Conservation (phyloP, 2,888 invertebrate species). For the Thereva unica region DNA sequence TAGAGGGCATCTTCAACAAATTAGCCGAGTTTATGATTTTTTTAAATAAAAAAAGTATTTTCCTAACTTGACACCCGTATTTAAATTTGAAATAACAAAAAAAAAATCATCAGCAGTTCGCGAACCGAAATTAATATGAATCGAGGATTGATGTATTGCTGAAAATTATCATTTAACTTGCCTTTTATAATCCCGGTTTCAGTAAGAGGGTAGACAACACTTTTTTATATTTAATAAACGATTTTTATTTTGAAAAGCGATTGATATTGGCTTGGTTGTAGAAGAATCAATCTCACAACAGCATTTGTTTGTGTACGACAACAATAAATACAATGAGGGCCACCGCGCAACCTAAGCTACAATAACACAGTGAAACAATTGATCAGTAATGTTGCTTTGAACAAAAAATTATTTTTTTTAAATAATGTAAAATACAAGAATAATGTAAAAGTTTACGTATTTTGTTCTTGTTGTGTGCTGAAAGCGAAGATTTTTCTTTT, state of each 20-base stretch:
- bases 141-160: not conserved
- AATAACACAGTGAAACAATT: conserved; percentile 42
- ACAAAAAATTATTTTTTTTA: conserved; percentile 10
- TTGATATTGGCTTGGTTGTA: conserved; percentile 26
- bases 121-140: no score
- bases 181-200: conserved; percentile 38
- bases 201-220: conserved; percentile 30
- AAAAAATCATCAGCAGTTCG: no score
- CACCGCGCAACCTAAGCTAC: conserved; percentile 42
- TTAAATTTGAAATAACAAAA: no score
- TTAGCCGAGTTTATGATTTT: not conserved
- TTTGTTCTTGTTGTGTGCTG: conserved; percentile 30
- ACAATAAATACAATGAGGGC: conserved; percentile 39
- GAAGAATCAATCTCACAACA: conserved; percentile 42
- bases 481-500: not conserved
- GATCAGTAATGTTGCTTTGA: conserved; percentile 38
- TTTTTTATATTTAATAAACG: conserved; percentile 21
- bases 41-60: conserved; percentile 16
- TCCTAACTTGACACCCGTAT: no score
- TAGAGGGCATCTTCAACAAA: not conserved
- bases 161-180: conserved; percentile 38
- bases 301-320: conserved; percentile 39
- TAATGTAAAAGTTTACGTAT: conserved; percentile 20
- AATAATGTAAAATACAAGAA: conserved; percentile 20
- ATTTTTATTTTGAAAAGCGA: conserved; percentile 9